Base-by-base conservation (phyloP, 2,888 invertebrate species). In the Lochmaea capreae region DNA sequence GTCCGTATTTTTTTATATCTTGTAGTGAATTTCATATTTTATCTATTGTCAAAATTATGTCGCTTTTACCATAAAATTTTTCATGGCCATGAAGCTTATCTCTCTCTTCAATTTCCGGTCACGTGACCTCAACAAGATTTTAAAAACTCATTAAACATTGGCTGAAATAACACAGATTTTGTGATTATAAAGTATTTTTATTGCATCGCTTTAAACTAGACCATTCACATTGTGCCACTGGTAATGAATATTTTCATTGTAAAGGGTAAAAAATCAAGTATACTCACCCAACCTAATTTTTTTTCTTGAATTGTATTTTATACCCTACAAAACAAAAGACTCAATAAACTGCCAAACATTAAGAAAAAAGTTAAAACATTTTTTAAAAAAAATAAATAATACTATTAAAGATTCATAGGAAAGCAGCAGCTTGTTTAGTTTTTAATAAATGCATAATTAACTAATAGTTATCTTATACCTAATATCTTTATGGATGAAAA, bases 201-300 rank as follows among this genome's bases (percentile, higher is more conserved):
- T 58, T 58, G 18, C 12, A 9, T 49, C 4, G 6, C 14, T 49
- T 43, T 43, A 43, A 11, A 12, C 3, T 11, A 3, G 10, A 11
- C 5, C 5, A 4, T 49, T 49, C 14, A 14, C 49, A 49, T 3
- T 49, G 12, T 49, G 49, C 14, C n/a, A 14, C 49, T 49, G 49
- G 49, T 12, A 49, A 14, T n/a, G 49, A n/a, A 33, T 57, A 22
- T 57, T 57, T 57, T 57, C 57, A 22, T 3, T 16, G 4, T 57
- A 57, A 57, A 16, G 22, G 18, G n/a, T 39, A 61, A 33, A 61
- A 39, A n/a, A 61, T 12, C 12, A n/a, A 33, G 49, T 61, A 33
- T 61, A 61, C 61, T 61, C 39, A 61, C 61, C 61, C n/a, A 61
- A 33, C 61, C 61, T 61, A 61, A 61, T 61, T 33, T 61, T 61